Base-by-base conservation (phyloP, 2,888 invertebrate genomes). In the Eretmocerus hayati region DNA sequence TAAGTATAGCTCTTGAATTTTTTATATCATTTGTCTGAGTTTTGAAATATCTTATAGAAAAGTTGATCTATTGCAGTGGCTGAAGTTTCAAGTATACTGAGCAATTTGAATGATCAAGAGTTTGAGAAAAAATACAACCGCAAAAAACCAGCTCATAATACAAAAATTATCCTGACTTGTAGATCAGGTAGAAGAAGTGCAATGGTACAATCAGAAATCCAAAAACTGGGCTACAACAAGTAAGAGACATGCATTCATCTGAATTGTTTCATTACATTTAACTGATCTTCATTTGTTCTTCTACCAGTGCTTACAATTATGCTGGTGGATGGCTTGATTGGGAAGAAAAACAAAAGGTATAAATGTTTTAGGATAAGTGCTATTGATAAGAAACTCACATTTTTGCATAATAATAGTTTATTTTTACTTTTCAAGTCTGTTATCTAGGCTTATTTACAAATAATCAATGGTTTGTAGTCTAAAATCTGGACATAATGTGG, bases 121-220 rank as follows among this genome's bases (percentile, higher is more conserved):
- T 87, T 87, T 62, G 59, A 76, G 57, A 58, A 74, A 31, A 75
- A 69, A 49, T 86, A 77, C 62, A 74, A 77, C 0, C 75, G 74
- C 46, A 61, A 72, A 1, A 85, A 85, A 60, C 87, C 87, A 0
- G 53, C 65, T 2, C 65, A 72, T 45, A 67, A 79, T 35, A 75
- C 77, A 3, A 77, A 79, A 58, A 72, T 87, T 2, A 81, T 87
- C 57, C 79, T 87, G 57, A 81, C 81, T 42, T 87, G 87, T 62
- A 80, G 77, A 68, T 76, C 81, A 51, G 87, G 87, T 9, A 80
- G 72, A 59, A 75, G 86, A 61, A 81, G 84, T 55, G 75, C 73
- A 8, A 77, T 72, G 61, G 85, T 84, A 4, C 79, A 82, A 57
- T 74, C 78, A 60, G 75, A 75, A 57, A 77, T 81, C 35, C 58